These are phyloP conservation scores for Atrichornis clamosus DNA, from an alignment of 2,113 vertebrate species.

Conservation along the genomic window DNA sequence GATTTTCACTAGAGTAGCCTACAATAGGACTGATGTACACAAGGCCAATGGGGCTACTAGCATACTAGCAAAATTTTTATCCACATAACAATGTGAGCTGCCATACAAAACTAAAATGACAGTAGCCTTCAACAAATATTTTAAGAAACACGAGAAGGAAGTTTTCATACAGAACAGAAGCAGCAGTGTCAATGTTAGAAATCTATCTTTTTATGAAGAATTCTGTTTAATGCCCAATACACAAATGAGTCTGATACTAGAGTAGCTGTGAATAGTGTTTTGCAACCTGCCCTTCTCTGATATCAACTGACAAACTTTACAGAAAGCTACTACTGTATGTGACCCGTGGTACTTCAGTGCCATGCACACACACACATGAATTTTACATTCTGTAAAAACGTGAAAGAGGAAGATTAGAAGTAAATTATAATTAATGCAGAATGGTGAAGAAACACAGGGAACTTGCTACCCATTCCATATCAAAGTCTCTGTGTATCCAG, in stretches of 20 bases:
- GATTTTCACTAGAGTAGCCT: neutral
- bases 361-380: neutral
- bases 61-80: neutral
- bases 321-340: neutral
- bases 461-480: neutral
- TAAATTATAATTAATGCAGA: neutral
- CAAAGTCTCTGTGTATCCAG: neutral
- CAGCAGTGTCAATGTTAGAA: rapidly evolving
- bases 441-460: neutral
- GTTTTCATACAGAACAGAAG: neutral
- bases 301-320: neutral
- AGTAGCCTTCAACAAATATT: neutral
- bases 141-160: neutral
- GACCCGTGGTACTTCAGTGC: neutral
- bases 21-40: neutral
- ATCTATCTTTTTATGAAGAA: neutral
- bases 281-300: neutral
- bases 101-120: neutral
- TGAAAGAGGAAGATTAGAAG: neutral
- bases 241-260: neutral
- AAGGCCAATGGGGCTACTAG: neutral
- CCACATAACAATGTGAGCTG: neutral
- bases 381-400: neutral
- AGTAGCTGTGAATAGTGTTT: neutral
- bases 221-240: neutral